These are phyloP conservation scores for Melangyna quadrimaculata DNA, from an alignment of 2,888 invertebrate genomes.

Conservation along the genomic window DNA sequence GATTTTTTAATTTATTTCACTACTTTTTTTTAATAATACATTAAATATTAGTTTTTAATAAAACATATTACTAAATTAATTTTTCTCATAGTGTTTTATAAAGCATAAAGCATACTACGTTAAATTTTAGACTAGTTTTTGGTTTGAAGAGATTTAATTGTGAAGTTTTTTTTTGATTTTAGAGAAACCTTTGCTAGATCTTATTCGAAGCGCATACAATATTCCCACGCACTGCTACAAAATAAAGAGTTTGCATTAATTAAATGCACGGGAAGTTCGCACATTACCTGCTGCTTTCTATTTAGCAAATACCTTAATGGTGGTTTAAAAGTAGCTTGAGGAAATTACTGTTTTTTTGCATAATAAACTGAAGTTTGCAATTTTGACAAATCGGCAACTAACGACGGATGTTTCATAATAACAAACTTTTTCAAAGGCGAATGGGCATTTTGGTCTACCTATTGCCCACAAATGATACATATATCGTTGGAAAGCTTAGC, in stretches of 20 bases:
- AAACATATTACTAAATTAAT: not conserved
- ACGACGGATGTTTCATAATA: too few species aligned
- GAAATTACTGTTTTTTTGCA: too few species aligned
- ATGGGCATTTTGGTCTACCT: too few species aligned
- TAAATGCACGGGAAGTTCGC: not conserved
- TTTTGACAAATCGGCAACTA: too few species aligned
- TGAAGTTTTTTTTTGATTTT: not conserved
- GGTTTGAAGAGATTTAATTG: not conserved
- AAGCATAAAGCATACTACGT: not conserved
- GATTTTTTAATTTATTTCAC: not conserved
- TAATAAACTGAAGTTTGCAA: too few species aligned
- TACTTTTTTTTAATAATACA: not conserved
- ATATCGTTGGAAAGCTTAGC: too few species aligned
- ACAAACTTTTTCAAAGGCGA: too few species aligned
- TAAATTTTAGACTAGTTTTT: not conserved
- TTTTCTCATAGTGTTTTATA: not conserved
- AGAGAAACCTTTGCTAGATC: not conserved
- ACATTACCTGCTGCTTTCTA: not conserved
- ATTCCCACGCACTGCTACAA: not conserved
- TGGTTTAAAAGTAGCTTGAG: too few species aligned
- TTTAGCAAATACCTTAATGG: not conserved
- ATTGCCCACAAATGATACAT: too few species aligned
- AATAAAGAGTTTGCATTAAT: slow-evolving; percentile 1
- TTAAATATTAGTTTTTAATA: not conserved
- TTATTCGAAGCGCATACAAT: not conserved